Evolutionary conservation across 2,797 vertebrate genomes (phyloP), one percentile per base, ranked within the genome.

Genomic region (Melanotaenia pygmaea): DNA sequence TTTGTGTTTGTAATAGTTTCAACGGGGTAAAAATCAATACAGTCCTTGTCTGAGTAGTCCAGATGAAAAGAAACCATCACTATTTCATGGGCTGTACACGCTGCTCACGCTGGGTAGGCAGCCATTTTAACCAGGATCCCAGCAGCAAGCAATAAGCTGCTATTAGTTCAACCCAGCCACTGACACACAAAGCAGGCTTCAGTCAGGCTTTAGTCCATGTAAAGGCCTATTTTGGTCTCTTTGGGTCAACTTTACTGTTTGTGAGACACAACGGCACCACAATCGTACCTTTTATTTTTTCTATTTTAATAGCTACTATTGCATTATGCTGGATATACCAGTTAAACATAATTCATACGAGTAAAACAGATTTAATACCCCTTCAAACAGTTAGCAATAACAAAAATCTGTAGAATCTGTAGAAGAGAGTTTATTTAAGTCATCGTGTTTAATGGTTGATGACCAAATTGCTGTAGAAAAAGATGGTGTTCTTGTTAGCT

Each of bases 121-220:
- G 83, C 79, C 85, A 84, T 85, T 86, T 88, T 84, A 69, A 76
- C 72, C 20, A 63, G 45, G 45, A 78, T 64, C 72, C 51, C 54
- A 76, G 64, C 64, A 12, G 66, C 22, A 1, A 50, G 56, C 65
- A 9, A 38, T 79, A 22, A 2, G 34, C 70, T 64, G 24, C 56
- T 12, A 45, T 59, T 30, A 45, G n/a, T 50, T 69, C 69, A 22
- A 38, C 34, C 45, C 35, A 40, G 66, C 70, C 40, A 47, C n/a
- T 37, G 47, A 79, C 70, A 65, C 64, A 62, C 47, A 45, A 0
- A 30, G 11, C 40, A 3, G 26, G 59, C 64, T 63, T 77, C 68
- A 61, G 26, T 43, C 32, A 45, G 24, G 53, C 53, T 50, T 12
- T 4, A 20, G 1, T 9, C 56, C 5, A 50, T 64, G 56, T 30